These are phyloP conservation scores for Sycophila sp. DNA, from an alignment of 1,140 invertebrate species.

Conservation along the genomic window DNA sequence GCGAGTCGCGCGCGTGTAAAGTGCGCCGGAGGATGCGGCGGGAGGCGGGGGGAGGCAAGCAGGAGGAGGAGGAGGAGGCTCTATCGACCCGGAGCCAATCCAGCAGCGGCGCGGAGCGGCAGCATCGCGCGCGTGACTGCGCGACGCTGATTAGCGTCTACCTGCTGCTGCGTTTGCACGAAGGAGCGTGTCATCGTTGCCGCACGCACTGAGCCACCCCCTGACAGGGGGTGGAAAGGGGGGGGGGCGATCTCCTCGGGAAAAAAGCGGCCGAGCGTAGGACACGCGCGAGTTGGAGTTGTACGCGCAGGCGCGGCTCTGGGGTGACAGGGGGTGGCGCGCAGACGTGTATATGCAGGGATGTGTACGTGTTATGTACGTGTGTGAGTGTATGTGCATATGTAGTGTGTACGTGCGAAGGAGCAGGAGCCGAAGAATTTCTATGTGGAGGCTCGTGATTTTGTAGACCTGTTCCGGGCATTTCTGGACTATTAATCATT, in stretches of 20 bases:
- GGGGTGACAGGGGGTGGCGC: neutral
- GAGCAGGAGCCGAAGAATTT: too few species aligned
- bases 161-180: neutral
- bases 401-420: too few species aligned
- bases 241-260: neutral
- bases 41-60: neutral
- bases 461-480: neutral
- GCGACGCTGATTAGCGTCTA: too few species aligned
- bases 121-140: neutral
- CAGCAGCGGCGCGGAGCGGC: neutral
- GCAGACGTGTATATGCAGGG: neutral
- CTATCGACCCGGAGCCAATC: constrained; percentile 45
- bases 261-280: neutral
- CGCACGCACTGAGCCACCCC: too few species aligned
- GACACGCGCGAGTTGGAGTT: neutral
- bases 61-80: constrained; percentile 39
- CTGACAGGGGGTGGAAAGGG: neutral
- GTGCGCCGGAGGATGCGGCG: neutral
- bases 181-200: too few species aligned
- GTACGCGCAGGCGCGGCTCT: neutral
- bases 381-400: neutral
- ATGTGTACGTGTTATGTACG: neutral
- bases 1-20: too few species aligned
- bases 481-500: neutral
- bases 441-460: neutral